phyloP scores from a whole-genome alignment of 30 jellyfish, hydroid and myxozoan genomes.

The Turritopsis dohrnii region DNA sequence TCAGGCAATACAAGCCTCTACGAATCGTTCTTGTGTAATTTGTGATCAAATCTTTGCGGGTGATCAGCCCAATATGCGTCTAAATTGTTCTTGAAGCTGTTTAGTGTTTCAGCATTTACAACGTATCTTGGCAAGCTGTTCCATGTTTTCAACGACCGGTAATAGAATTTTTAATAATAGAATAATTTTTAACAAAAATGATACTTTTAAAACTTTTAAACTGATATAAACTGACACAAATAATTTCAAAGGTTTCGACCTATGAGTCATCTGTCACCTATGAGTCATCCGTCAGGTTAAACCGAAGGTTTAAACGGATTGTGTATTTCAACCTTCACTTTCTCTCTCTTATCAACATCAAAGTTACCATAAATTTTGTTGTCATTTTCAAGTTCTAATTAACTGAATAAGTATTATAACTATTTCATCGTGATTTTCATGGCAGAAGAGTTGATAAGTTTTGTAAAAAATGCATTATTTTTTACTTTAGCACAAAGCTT shows the following conservation, averaged over 20 bases:
- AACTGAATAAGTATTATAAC: neutral
- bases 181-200: neutral
- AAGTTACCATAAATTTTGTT: neutral
- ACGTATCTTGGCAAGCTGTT: too few relatives aligned
- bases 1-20: too few relatives aligned
- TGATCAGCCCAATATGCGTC: too few relatives aligned
- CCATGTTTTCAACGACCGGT: too few relatives aligned
- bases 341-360: neutral
- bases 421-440: neutral
- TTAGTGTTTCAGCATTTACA: too few relatives aligned
- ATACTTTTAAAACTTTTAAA: neutral
- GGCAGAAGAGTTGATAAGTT: neutral
- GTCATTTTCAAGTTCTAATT: neutral
- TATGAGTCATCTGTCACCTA: neutral
- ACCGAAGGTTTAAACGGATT: too few relatives aligned
- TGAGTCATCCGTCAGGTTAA: neutral
- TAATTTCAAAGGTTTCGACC: neutral
- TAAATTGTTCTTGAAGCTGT: too few relatives aligned
- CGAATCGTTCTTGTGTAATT: too few relatives aligned
- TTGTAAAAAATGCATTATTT: neutral
- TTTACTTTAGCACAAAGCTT: neutral
- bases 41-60: too few relatives aligned
- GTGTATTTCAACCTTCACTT: neutral
- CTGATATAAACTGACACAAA: neutral
- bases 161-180: too few relatives aligned